Conservation (phyloP, 2,888 invertebrate genomes). For the Geophilus truncorum region DNA sequence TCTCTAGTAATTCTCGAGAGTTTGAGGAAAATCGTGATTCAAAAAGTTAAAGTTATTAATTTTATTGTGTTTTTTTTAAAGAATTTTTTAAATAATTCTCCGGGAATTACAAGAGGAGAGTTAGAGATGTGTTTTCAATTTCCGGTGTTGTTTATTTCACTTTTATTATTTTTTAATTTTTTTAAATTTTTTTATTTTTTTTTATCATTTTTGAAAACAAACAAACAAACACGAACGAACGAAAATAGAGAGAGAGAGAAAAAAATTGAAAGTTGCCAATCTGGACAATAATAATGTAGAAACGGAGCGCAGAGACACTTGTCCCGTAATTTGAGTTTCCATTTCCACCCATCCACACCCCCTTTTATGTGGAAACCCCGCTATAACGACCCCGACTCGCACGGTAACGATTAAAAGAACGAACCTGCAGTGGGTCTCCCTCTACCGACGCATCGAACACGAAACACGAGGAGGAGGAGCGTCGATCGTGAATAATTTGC, state of each 20-base stretch:
- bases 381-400: neutral
- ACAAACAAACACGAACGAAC: neutral
- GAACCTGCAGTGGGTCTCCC: conserved; percentile 1
- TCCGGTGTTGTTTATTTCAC: too few relatives aligned
- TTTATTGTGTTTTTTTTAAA: too few relatives aligned
- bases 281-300: neutral
- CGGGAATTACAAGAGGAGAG: too few relatives aligned
- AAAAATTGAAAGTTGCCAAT: neutral
- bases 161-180: neutral
- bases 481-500: neutral
- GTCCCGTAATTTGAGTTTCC: neutral
- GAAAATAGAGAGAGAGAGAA: neutral
- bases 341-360: neutral
- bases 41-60: too few relatives aligned
- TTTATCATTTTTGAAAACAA: neutral
- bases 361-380: neutral
- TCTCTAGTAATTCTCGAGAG: too few relatives aligned
- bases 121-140: too few relatives aligned
- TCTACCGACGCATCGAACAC: conserved; percentile 7
- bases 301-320: neutral
- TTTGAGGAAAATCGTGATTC: too few relatives aligned
- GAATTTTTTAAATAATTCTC: too few relatives aligned
- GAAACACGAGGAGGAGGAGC: conserved; percentile 16
- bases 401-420: neutral
- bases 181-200: neutral